Base-by-base conservation (phyloP, 2,113 vertebrate species). In the Microcebus lehilahytsara region DNA sequence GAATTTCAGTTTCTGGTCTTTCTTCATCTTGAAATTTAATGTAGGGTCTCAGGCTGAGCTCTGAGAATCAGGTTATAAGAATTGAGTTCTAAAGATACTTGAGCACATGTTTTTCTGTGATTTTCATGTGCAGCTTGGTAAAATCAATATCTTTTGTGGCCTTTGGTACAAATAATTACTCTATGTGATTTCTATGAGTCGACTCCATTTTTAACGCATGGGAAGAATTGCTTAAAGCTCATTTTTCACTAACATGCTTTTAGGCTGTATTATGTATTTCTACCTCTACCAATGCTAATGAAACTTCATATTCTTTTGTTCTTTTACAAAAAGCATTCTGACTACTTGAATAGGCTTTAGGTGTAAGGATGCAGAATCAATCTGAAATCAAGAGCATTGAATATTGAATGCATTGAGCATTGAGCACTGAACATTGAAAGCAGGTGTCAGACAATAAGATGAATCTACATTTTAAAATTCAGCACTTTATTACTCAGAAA, bases 331-430 rank as follows among this genome's bases (percentile, higher is more conserved):
- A 89, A 71, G 16, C 40, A 67, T 93, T 95, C 51, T 74, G 62
- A 37, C 90, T 25, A 95, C 46, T 94, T 87, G 46, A 89, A 25
- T 58, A 49, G 12, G 8, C 7, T 92, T 77, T 89, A 58, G 10
- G 34, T 88, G 0, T 71, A 53, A 86, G 51, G 22, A 6, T 17
- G 30, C 27, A 77, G 60, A 75, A 53, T 88, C 14, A 75, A 19
- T 67, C 96, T 96, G 74, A 97, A 97, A 90, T 56, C 10, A 85
- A 81, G 14, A 80, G 25, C 72, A 75, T 30, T 75, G 72, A 42
- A 46, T 14, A 75, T 27, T 46, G 25, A 75, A 75, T 46, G 23
- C 25, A 34, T 34, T 67, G 64, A 32, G 64, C 64, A 74, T 46
- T 74, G 69, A 72, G 37, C 11, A 22, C n/a, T 64, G 32, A 95